Evolutionary conservation across 2,113 vertebrate species (phyloP), one percentile per base, ranked within the genome.

Genomic region (Corythoichthys intestinalis): DNA sequence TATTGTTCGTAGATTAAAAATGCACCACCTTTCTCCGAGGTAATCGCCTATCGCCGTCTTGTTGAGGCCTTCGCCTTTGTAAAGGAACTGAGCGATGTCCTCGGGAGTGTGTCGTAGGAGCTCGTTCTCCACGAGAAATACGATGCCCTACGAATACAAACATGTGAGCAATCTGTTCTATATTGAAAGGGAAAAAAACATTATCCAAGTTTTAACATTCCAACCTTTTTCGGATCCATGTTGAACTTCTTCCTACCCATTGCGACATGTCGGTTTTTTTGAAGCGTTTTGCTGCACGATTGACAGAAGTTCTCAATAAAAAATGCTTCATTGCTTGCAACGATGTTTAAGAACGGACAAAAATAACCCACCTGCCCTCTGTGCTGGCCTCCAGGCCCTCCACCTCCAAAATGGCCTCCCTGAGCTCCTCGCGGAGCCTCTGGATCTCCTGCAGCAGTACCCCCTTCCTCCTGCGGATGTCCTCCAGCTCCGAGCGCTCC

Each of bases 11-110:
- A 44, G 41, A 44, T 44, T 20, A 14, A 44, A 44, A 1, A 34
- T 14, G 7, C 12, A 1, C 37, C 50, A 96, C 95, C 95, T 92
- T 84, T 96, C 95, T 44, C 95, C 95, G 11, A 96, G 89, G 79
- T 96, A 96, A 83, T 96, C 95, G 65, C 95, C 95, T 1, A 96
- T 96, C 41, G 95, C 95, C 0, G 95, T 96, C 89, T 96, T 96
- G 88, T 96, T 96, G 79, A 96, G 93, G 44, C 95, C 95, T 76
- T 96, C 95, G 39, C 95, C 95, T 88, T 96, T 96, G 88, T 96
- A 96, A 9, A 96, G 89, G 81, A 96, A 96, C 76, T 95, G 94
- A 69, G 95, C 91, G 0, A 96, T 92, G 65, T 96, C 95, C 77
- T 96, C 95, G 0, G 92, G 65, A 6, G 93, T 95, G 85, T 94